phyloP scores from a whole-genome alignment of 23 tunicate genomes.

The Ascidia mentula region DNA sequence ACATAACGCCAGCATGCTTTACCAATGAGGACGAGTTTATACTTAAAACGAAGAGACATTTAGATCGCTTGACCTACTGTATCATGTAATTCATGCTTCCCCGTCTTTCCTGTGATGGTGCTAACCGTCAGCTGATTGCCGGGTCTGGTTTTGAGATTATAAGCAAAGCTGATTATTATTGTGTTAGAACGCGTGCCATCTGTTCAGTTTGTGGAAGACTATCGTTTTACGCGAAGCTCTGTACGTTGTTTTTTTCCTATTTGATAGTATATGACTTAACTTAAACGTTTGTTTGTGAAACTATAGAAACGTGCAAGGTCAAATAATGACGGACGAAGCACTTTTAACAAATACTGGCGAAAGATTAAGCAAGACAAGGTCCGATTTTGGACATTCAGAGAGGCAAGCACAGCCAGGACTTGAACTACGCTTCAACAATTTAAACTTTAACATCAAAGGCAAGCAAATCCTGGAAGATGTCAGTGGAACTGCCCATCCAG shows the following conservation, averaged over 20 bases:
- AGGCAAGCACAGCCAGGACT: slow-evolving; percentile 55
- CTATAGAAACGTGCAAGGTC: not conserved
- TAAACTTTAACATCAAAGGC: slow-evolving; percentile 59
- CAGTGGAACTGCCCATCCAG: slow-evolving; percentile 84
- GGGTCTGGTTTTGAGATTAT: slow-evolving; percentile 7
- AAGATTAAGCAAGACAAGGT: not conserved
- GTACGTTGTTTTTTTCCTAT: not conserved
- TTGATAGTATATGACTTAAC: not conserved
- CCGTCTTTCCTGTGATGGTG: not conserved
- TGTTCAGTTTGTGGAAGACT: too few species aligned
- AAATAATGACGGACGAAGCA: slow-evolving; percentile 50
- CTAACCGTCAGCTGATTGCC: not conserved
- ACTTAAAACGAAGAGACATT: too few species aligned
- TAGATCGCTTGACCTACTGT: not conserved
- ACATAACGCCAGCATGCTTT: too few species aligned
- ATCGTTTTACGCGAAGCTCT: too few species aligned
- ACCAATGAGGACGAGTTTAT: too few species aligned
- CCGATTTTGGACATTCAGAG: slow-evolving; percentile 39
- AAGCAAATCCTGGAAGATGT: slow-evolving; percentile 67
- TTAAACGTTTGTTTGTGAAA: not conserved
- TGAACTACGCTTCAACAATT: slow-evolving; percentile 52
- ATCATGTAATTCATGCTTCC: too few species aligned
- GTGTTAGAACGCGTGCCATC: not conserved
- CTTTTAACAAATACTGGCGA: slow-evolving; percentile 3
- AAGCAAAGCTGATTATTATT: slow-evolving; percentile 1